Conservation (phyloP, 2,797 vertebrate species). For the Sebastes glaucus region DNA sequence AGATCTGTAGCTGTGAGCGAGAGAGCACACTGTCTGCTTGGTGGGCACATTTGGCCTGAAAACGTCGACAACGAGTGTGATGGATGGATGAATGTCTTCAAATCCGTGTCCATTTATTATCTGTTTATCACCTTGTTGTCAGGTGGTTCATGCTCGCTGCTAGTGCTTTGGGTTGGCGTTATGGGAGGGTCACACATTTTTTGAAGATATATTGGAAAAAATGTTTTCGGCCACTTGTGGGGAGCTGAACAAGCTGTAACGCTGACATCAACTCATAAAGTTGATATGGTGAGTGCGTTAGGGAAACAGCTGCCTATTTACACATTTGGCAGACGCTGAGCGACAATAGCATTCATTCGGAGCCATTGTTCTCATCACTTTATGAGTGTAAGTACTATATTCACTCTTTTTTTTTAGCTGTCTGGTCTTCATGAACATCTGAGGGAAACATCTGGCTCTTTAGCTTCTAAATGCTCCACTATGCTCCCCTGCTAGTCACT, state of each 20-base stretch:
- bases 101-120: constrained; percentile 1
- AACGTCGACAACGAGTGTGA: constrained; percentile 18
- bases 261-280: background rate
- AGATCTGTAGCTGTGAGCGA: constrained; percentile 30
- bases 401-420: background rate
- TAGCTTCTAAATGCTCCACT: background rate
- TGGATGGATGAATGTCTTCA: constrained; percentile 8
- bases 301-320: background rate
- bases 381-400: background rate
- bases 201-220: background rate
- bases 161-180: background rate
- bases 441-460: background rate
- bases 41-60: constrained; percentile 27
- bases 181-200: background rate
- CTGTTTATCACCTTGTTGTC: constrained; percentile 15
- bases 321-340: background rate
- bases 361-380: background rate
- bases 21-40: background rate
- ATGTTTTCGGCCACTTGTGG: background rate
- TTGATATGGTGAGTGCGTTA: background rate
- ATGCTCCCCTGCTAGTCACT: background rate
- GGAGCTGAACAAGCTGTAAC: background rate
- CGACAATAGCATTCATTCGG: background rate
- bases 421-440: background rate
- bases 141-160: background rate